Evolutionary conservation across 53 echinoderm and acorn worm genomes (phyloP).

Genomic region (Mesocentrotus franciscanus): DNA sequence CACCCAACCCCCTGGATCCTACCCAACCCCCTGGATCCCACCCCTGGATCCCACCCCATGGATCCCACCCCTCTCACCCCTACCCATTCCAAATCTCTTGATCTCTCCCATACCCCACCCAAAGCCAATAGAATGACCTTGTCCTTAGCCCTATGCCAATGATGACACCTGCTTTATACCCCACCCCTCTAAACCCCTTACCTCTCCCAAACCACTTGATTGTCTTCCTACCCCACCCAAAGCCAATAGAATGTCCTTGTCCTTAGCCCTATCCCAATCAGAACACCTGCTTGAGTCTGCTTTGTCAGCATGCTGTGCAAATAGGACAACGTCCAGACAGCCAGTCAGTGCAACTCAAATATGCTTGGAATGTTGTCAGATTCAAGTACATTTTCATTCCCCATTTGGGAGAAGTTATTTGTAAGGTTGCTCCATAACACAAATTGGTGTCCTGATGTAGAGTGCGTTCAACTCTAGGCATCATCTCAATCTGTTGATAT

Average conservation of each 20-base stretch:
- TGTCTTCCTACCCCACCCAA: background rate
- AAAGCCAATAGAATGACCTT: background rate
- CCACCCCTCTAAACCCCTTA: background rate
- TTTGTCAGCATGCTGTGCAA: slow-evolving; percentile 59
- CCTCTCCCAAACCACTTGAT: background rate
- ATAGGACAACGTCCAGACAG: slow-evolving; percentile 60
- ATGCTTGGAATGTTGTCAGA: slow-evolving; percentile 51
- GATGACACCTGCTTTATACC: background rate
- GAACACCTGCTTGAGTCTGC: slow-evolving; percentile 45
- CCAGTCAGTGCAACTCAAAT: background rate
- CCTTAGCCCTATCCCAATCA: slow-evolving; percentile 24
- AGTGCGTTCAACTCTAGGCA: slow-evolving; percentile 49
- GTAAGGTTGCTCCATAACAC: background rate
- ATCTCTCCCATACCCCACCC: background rate
- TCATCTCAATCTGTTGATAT: slow-evolving; percentile 54
- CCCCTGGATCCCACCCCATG: background rate
- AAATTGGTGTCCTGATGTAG: slow-evolving; percentile 22
- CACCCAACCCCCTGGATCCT: background rate
- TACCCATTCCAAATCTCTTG: background rate
- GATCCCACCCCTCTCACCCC: background rate
- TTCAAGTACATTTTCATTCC: slow-evolving; percentile 55
- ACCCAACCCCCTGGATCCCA: background rate
- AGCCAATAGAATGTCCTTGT: background rate
- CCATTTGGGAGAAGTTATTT: background rate
- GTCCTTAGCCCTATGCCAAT: background rate